A percentile compares a stretch with the other conserved stretches of the same genome.
Conservation (phyloP, 2,888 invertebrate species). For the Melanostoma mellinum region DNA sequence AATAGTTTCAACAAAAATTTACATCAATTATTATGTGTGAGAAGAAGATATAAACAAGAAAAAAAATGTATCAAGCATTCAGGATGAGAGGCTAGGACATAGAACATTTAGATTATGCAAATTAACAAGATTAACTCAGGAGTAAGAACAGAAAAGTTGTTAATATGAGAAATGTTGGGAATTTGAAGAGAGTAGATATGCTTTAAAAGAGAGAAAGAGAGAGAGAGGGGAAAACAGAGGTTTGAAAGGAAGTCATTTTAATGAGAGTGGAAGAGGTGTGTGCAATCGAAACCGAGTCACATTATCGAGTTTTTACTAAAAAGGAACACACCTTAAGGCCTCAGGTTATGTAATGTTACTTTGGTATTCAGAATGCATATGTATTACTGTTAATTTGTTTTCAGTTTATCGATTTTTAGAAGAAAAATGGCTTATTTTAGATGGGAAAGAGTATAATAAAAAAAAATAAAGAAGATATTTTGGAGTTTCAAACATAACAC, state of each 20-base stretch:
- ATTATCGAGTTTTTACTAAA: constrained; percentile 66
- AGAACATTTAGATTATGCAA: constrained; percentile 59
- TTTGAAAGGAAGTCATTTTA: constrained; percentile 27
- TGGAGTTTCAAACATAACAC: neutral
- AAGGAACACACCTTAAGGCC: constrained; percentile 37
- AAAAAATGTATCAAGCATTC: constrained; percentile 44
- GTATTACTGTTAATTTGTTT: constrained; percentile 1
- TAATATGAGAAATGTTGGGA: constrained; percentile 2
- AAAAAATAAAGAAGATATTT: neutral
- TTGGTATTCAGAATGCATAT: neutral
- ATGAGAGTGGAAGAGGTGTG: constrained; percentile 14
- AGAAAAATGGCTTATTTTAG: constrained; percentile 2
- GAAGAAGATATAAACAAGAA: constrained; percentile 3
- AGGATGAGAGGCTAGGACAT: constrained; percentile 42
- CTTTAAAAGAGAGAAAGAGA: constrained; percentile 30
- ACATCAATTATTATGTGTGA: constrained; percentile 1
- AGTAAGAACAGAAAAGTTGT: constrained; percentile 12
- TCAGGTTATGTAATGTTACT: neutral
- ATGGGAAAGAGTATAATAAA: constrained; percentile 23
- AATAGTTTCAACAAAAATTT: constrained; percentile 19
- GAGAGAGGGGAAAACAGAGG: constrained; percentile 18
- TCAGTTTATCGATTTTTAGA: constrained; percentile 14
- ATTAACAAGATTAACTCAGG: constrained; percentile 51
- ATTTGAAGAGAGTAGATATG: constrained; percentile 8
- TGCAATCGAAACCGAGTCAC: constrained; percentile 60